These are phyloP conservation scores for Chunga burmeisteri DNA, from an alignment of 2,113 vertebrate genomes.

Conservation along the genomic window DNA sequence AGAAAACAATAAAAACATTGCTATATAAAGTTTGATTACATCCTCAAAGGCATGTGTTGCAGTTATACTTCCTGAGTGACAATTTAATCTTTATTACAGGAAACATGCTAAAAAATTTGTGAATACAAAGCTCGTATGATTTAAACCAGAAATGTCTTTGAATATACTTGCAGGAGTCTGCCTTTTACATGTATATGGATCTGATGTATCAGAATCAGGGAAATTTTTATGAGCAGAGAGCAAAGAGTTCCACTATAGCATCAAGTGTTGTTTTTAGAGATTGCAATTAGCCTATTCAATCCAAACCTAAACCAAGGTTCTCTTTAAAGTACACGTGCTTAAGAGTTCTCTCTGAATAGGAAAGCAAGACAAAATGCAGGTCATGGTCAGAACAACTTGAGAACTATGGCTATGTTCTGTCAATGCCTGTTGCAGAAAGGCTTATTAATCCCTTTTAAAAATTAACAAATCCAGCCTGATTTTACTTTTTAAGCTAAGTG, in stretches of 20 bases:
- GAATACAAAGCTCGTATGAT: neutral
- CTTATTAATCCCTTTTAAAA: neutral
- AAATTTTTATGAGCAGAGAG: neutral
- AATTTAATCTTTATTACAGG: conserved; percentile 50
- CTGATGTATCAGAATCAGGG: neutral
- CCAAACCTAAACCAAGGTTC: neutral
- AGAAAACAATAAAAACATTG: conserved; percentile 43
- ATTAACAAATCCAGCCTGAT: neutral
- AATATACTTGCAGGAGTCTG: neutral
- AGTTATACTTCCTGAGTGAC: conserved; percentile 12
- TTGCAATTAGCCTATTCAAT: neutral
- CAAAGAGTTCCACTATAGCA: neutral
- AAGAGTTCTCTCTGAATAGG: neutral
- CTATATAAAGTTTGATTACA: conserved; percentile 39
- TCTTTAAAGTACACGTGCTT: neutral
- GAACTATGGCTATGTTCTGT: neutral
- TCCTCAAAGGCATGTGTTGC: conserved; percentile 1
- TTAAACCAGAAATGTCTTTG: neutral
- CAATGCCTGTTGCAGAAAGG: neutral
- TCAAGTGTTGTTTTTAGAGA: neutral
- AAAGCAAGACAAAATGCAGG: neutral
- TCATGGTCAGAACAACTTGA: neutral
- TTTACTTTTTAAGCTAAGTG: neutral
- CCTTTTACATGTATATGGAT: neutral
- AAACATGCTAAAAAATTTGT: neutral